These are phyloP conservation scores for Hemibagrus wyckioides DNA, from an alignment of 2,113 vertebrate genomes.

Conservation along the genomic window DNA sequence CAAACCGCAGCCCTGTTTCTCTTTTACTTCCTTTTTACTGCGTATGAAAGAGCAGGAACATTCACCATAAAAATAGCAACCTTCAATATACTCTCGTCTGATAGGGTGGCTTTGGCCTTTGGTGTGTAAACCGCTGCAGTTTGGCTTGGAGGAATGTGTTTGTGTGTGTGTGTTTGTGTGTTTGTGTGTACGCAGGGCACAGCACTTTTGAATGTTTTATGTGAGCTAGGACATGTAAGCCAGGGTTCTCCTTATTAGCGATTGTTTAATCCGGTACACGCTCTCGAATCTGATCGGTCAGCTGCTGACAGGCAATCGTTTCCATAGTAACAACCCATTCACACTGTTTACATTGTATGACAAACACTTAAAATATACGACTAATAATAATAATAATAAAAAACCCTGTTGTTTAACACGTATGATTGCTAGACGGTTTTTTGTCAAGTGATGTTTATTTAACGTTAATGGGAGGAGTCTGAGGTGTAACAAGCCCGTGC, in stretches of 20 bases:
- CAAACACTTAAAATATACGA: not conserved
- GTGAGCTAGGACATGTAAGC: not conserved
- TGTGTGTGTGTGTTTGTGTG: constrained; percentile 23
- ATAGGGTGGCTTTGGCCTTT: constrained; percentile 63
- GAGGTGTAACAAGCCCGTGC: not conserved
- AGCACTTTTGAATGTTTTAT: constrained; percentile 51
- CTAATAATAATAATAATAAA: not conserved
- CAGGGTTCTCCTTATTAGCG: constrained; percentile 18
- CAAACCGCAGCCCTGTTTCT: constrained; percentile 56
- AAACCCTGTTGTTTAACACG: not conserved
- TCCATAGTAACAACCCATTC: not conserved
- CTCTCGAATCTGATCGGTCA: not conserved
- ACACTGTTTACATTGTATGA: not conserved
- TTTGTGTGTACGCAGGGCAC: constrained; percentile 1
- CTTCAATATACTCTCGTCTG: constrained; percentile 70
- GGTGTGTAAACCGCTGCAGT: constrained; percentile 66
- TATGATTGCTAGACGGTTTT: not conserved
- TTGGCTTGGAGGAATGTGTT: constrained; percentile 53
- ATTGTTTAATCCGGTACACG: constrained; percentile 5
- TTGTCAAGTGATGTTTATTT: not conserved
- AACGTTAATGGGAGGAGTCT: not conserved
- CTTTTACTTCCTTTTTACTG: constrained; percentile 63
- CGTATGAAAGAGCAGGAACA: constrained; percentile 64
- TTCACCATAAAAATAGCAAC: constrained; percentile 69
- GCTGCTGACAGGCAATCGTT: not conserved